phyloP scores from a whole-genome alignment of 2,888 invertebrate species.

The Julus scandinavius region DNA sequence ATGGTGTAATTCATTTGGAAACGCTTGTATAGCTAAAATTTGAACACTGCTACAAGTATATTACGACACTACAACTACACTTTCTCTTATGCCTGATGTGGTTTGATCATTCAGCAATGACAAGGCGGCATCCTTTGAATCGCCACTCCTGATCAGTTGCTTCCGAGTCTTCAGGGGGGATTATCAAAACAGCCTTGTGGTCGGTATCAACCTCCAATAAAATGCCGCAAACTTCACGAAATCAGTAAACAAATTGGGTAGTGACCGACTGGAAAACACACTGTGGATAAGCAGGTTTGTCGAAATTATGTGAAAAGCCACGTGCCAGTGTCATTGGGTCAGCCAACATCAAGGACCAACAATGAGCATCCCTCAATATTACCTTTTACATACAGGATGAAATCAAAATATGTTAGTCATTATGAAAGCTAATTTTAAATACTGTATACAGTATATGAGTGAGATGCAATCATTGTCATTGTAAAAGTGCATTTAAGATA shows the following conservation, averaged over 20 bases:
- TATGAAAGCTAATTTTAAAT: too few relatives aligned
- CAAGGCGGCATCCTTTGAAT: neutral
- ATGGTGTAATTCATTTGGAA: too few relatives aligned
- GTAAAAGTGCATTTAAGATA: too few relatives aligned
- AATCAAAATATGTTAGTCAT: too few relatives aligned
- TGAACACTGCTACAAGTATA: neutral
- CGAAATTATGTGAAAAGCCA: neutral
- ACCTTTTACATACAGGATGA: too few relatives aligned
- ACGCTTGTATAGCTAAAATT: neutral
- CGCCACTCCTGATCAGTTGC: neutral
- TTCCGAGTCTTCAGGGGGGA: neutral
- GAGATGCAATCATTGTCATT: too few relatives aligned
- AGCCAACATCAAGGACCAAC: too few relatives aligned
- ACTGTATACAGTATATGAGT: too few relatives aligned
- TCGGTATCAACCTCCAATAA: constrained; percentile 30
- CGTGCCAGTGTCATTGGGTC: neutral
- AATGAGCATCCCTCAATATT: too few relatives aligned
- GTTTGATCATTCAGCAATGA: neutral
- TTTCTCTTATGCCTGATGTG: neutral
- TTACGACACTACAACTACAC: neutral
- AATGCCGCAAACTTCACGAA: neutral
- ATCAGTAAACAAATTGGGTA: neutral
- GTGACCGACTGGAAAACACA: neutral
- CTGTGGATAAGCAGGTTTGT: neutral
- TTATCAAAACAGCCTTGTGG: neutral